Evolutionary conservation across 2,113 vertebrate genomes (phyloP), one percentile per base, ranked within the genome.

Genomic region (Peucedramus taeniatus): DNA sequence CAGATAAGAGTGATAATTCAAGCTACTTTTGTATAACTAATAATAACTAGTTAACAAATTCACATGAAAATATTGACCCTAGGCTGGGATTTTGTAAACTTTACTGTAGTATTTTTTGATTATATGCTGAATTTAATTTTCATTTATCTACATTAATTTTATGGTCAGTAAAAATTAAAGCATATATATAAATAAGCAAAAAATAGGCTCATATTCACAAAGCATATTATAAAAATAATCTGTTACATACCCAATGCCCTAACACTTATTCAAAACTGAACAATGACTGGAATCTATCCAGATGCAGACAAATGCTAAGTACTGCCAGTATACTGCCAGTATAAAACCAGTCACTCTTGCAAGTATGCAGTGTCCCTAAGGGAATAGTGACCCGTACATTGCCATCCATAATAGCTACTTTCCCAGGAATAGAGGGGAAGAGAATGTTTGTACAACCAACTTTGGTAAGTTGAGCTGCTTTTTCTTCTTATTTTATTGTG

Each of bases 261-360:
- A 95, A 80, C 15, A 76, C 59, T 93, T 93, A 95, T 94, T 97
- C 91, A 81, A 81, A 94, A 83, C 37, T 45, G 71, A 94, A 96
- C 96, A 97, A 97, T 97, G 95, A 83, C 75, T 96, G 97, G 96
- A 95, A 63, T 60, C 59, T 60, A 10, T 93, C 90, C 97, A 97
- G 89, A 79, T 53, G 44, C n/a, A 65, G 91, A 77, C 68, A 95
- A 95, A 92, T 87, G 86, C 71, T 93, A 76, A 91, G 61, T 91
- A 64, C 53, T 93, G 82, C 83, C 94, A 89, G 82, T 84, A 79
- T 70, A 28, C 81, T 96, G 87, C 90, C 93, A 95, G 77, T 94
- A 96, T 94, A 94, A 97, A 97, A 91, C 82, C 84, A 91, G 70
- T 87, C 89, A 87, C 72, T 89, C 81, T 95, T 90, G 94, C 76